Evolutionary conservation across 2,113 vertebrate species (phyloP).

Genomic region (Bos taurus): DNA sequence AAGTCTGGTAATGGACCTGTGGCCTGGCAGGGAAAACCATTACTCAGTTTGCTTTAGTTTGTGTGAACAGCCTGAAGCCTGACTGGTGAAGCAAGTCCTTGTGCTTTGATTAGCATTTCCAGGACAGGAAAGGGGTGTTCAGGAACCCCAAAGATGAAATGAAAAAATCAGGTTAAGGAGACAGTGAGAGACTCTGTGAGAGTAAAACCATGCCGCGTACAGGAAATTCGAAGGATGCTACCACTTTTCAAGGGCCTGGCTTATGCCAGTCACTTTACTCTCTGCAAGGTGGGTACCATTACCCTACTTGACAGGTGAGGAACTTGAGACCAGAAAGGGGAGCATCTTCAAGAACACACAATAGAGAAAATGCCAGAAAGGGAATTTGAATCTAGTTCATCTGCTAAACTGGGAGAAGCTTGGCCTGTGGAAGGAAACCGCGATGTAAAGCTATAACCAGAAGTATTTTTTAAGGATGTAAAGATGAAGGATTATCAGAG

Average conservation of each 20-base stretch:
- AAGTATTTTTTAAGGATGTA: not conserved
- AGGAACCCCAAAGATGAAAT: not conserved
- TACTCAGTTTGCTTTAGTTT: not conserved
- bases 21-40: not conserved
- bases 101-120: not conserved
- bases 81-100: not conserved
- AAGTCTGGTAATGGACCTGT: not conserved
- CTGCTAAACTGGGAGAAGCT: not conserved
- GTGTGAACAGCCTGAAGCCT: not conserved
- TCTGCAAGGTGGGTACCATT: not conserved
- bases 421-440: not conserved
- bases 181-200: not conserved
- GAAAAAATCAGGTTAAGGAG: not conserved
- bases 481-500: not conserved
- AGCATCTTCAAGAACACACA: not conserved
- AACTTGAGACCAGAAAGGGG: not conserved
- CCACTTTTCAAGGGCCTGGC: not conserved
- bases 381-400: not conserved
- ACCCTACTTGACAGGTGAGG: not conserved
- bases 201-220: not conserved
- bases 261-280: not conserved
- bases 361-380: not conserved
- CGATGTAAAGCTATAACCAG: not conserved
- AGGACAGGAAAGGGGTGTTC: not conserved
- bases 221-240: not conserved